Evolutionary conservation across 2,113 vertebrate genomes (phyloP), one percentile per base, ranked within the genome.

Genomic region (Psettodes erumei): DNA sequence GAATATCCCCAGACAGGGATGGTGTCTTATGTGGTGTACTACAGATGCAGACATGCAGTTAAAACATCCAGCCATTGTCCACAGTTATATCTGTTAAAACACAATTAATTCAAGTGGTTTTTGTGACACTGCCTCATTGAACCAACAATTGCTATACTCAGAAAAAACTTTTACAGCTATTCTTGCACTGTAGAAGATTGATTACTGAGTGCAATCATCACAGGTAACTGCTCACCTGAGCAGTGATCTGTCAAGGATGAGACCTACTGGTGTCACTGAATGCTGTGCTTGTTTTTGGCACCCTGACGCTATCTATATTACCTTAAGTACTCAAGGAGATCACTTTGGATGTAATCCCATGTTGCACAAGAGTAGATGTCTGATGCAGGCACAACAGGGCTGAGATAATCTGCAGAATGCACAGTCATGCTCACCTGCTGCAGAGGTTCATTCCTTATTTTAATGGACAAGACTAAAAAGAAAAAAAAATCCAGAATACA

Each of bases 321-420:
- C 60, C 6, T 3, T 85, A 84, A 86, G 85, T 64, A 83, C 59
- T 23, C 18, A n/a, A 60, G 75, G 56, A 56, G 85, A 77, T 84
- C 71, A 40, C 73, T 77, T 54, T 78, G 84, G 86, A 72, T 81
- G 35, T 83, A 92, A 91, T 90, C 91, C 85, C 47, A 71, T 69
- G 72, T 75, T 84, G 75, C 59, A 80, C 87, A 90, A 61, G 66
- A 90, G 90, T 86, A 92, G 89, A 71, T 33, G 75, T 56, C 47
- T 81, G 67, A 91, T 77, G 60, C 77, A 85, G 81, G 62, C 43
- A 42, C 62, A 75, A 51, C 66, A 72, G 63, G 64, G 62, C 37
- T 66, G 64, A 77, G 81, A 55, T 85, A 81, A 91, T 85, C 79
- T 81, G 85, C 59, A 66, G 67, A 21, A 53, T 84, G 83, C 86